Evolutionary conservation across 2,113 vertebrate genomes (phyloP).

Genomic region (Hystrix brachyura): DNA sequence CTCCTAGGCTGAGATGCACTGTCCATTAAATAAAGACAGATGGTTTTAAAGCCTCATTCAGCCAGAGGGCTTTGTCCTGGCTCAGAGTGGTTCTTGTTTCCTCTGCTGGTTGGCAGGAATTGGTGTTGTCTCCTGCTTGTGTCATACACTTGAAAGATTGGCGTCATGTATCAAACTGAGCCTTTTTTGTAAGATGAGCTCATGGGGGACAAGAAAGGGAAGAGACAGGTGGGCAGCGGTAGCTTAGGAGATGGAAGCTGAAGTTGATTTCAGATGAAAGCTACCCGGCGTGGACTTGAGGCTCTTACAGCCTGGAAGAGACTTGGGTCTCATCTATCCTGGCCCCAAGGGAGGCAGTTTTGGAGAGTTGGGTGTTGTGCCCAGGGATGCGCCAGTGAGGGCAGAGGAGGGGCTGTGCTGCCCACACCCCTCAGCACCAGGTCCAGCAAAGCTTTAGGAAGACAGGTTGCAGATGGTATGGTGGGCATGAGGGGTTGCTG

Average conservation of each 20-base stretch:
- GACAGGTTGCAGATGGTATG: background rate
- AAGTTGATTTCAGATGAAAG: background rate
- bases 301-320: background rate
- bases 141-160: slow-evolving; percentile 53
- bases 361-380: background rate
- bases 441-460: background rate
- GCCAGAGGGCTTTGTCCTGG: slow-evolving; percentile 42
- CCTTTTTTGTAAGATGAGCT: slow-evolving; percentile 67
- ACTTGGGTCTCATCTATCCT: background rate
- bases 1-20: background rate
- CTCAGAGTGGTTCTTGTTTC: slow-evolving; percentile 47
- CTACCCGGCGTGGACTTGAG: background rate
- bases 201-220: background rate
- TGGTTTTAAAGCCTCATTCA: slow-evolving; percentile 61
- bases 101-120: background rate
- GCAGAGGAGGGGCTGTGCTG: background rate
- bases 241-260: background rate
- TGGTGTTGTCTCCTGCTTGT: slow-evolving; percentile 15
- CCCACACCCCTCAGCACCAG: background rate
- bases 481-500: no score
- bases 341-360: background rate
- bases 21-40: background rate
- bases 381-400: background rate
- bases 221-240: slow-evolving; percentile 32
- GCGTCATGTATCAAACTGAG: background rate